Conservation (phyloP, 2,888 invertebrate species). For the Bedellia somnulentella region DNA sequence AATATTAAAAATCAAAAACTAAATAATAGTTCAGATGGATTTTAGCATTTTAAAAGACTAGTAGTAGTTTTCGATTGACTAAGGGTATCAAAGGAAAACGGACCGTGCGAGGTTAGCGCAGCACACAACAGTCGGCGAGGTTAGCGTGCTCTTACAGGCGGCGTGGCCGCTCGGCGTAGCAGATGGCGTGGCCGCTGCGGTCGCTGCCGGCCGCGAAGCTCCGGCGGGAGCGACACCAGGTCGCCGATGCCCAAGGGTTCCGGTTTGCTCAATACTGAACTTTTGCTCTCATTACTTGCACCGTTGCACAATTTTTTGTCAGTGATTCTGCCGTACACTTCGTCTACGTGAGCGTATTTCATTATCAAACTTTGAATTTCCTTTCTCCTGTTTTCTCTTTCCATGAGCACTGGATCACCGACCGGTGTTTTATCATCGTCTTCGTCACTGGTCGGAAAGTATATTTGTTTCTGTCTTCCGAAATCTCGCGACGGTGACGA, state of each 20-base stretch:
- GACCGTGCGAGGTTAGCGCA: constrained; percentile 3
- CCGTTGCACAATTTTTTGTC: constrained; percentile 16
- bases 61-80: neutral
- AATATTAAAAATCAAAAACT: too few species aligned
- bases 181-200: constrained; percentile 45
- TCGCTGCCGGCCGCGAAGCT: constrained; percentile 43
- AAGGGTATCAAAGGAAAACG: neutral
- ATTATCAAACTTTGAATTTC: constrained; percentile 81
- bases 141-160: constrained; percentile 57
- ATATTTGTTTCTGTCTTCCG: constrained; percentile 46
- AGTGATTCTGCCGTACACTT: constrained; percentile 63
- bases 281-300: constrained; percentile 8
- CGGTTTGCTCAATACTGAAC: constrained; percentile 10
- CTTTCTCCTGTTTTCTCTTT: constrained; percentile 78
- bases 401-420: constrained; percentile 63
- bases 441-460: constrained; percentile 50
- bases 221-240: constrained; percentile 42
- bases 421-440: constrained; percentile 54
- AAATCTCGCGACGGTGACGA: constrained; percentile 38
- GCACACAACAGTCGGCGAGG: too few species aligned
- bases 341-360: constrained; percentile 80
- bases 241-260: constrained; percentile 41
- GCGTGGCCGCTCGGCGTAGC: constrained; percentile 56
- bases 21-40: too few species aligned
- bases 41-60: too few species aligned